These are phyloP conservation scores for Papilio aristodemus DNA, from an alignment of 1,140 invertebrate genomes.

Conservation along the genomic window DNA sequence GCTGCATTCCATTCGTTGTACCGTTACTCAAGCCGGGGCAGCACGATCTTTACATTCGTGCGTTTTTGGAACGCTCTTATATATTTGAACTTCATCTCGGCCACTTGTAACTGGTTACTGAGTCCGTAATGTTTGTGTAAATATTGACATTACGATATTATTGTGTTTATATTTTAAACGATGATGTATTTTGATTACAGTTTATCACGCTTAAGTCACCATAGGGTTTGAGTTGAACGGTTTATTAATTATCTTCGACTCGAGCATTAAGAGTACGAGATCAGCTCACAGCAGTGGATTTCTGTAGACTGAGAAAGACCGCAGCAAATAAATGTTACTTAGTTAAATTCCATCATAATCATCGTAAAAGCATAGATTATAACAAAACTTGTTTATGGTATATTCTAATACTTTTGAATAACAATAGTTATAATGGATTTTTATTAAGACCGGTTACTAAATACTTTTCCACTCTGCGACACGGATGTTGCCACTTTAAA, in stretches of 20 bases:
- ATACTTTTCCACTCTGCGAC: too few relatives aligned
- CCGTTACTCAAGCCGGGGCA: constrained; percentile 16
- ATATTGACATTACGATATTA: not conserved
- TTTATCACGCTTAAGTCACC: constrained; percentile 13
- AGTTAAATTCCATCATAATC: too few relatives aligned
- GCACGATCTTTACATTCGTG: constrained; percentile 26
- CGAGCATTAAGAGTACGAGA: not conserved
- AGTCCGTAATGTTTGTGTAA: constrained; percentile 17
- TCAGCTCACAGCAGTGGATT: not conserved
- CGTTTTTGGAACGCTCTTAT: constrained; percentile 19
- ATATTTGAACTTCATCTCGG: constrained; percentile 23
- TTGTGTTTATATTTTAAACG: constrained; percentile 4
- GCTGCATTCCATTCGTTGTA: constrained; percentile 30
- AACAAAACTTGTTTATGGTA: too few relatives aligned
- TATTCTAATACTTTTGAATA: too few relatives aligned
- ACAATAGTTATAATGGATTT: too few relatives aligned
- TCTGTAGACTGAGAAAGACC: not conserved
- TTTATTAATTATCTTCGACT: not conserved
- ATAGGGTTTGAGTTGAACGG: not conserved
- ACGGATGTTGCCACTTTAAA: not conserved
- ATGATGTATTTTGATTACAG: not conserved
- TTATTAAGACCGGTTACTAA: too few relatives aligned
- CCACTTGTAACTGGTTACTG: constrained; percentile 22
- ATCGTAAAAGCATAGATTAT: too few relatives aligned
- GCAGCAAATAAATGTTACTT: not conserved